Evolutionary conservation across 2,113 vertebrate species (phyloP).

Genomic region (Trogon melanurus): DNA sequence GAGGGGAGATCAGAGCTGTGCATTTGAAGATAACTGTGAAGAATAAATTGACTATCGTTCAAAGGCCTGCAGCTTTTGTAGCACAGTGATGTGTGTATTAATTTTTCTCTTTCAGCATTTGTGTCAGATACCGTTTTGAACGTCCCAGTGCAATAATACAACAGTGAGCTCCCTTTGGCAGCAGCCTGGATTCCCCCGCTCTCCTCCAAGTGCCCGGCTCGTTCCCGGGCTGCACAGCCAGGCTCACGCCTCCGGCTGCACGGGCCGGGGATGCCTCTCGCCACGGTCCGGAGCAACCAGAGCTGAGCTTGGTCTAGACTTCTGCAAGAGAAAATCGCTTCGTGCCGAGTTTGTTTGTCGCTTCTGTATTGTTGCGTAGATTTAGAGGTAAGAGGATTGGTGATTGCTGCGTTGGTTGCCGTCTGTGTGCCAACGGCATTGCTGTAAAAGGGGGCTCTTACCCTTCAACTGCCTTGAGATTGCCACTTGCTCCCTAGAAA

Average conservation of each 20-base stretch:
- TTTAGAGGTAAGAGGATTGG: neutral
- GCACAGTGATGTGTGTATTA: neutral
- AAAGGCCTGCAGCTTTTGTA: neutral
- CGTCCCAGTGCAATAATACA: neutral
- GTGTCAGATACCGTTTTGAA: neutral
- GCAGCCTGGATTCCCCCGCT: neutral
- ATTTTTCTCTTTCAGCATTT: conserved; percentile 33
- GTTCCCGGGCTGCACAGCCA: fast-evolving
- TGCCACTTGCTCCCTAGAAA: fast-evolving
- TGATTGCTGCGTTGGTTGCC: fast-evolving
- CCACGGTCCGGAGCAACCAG: fast-evolving
- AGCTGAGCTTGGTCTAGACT: neutral
- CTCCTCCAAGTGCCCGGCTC: neutral
- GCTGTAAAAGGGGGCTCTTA: fast-evolving
- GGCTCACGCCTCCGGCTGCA: fast-evolving
- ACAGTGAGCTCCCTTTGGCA: neutral
- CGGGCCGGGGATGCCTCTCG: neutral
- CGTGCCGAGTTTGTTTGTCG: neutral
- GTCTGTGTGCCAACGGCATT: neutral
- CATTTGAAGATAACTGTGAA: neutral
- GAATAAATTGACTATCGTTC: neutral
- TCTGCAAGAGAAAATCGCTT: neutral
- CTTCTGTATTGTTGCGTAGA: fast-evolving
- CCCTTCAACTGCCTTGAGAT: too few species aligned
- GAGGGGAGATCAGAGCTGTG: neutral